phyloP scores from a whole-genome alignment of 1,140 invertebrate genomes.

The Temnothorax nylanderi region DNA sequence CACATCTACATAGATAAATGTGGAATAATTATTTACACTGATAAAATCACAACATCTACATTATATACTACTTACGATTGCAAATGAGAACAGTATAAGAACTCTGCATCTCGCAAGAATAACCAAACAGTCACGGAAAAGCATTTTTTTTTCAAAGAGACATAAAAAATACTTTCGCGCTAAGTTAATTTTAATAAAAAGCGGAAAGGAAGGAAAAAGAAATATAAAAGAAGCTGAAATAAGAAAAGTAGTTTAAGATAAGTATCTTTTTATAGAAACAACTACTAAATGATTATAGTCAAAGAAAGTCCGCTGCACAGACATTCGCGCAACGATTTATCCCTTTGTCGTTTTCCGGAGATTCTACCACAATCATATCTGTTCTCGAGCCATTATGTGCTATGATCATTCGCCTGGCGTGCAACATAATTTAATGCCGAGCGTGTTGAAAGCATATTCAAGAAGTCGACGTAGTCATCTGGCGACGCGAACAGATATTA shows the following conservation, averaged over 20 bases:
- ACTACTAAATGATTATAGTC: not conserved
- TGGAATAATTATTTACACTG: not conserved
- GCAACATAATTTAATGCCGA: conserved; percentile 25
- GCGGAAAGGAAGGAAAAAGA: not conserved
- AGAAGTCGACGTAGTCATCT: conserved; percentile 47
- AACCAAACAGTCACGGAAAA: not conserved
- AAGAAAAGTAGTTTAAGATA: not conserved
- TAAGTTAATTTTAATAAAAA: conserved; percentile 20
- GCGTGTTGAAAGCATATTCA: conserved; percentile 46
- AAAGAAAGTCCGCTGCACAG: not conserved
- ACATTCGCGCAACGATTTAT: not conserved
- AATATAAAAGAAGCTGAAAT: not conserved
- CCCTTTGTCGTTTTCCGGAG: not conserved
- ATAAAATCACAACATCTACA: not conserved
- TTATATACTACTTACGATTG: not conserved
- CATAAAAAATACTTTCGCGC: not conserved
- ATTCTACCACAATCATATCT: not conserved
- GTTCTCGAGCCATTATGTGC: not conserved
- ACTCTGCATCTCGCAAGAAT: not conserved
- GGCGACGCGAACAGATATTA: conserved; percentile 60
- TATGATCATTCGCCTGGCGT: conserved; percentile 5
- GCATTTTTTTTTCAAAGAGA: not conserved
- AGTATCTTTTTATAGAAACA: not conserved
- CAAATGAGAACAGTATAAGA: not conserved
- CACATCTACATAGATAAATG: conserved; percentile 21